Evolutionary conservation across 2,113 vertebrate genomes (phyloP), one percentile per base, ranked within the genome.

Genomic region (Malaclemys terrapin): DNA sequence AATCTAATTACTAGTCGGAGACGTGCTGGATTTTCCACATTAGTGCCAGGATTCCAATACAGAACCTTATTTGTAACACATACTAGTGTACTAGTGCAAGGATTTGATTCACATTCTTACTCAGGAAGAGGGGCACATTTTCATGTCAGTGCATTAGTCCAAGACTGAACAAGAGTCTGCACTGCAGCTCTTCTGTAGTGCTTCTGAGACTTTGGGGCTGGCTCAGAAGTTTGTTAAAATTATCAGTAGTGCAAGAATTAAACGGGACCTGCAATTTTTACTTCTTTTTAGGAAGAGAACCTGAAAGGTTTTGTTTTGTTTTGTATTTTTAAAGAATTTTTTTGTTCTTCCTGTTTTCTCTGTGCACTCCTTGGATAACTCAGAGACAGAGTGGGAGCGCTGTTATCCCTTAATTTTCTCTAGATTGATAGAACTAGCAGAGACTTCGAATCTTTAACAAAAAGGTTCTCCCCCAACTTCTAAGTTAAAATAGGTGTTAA

Each of bases 231-330:
- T 89, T 59, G 87, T 80, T 94, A 82, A 80, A 87, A 78, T 42
- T 50, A 84, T 72, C 49, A 75, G 10, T 52, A 90, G 31, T 53
- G 42, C 84, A n/a, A 69, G 87, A 89, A 93, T 35, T 57, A 81
- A 87, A 91, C 69, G 27, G 59, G 89, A 84, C n/a, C 82, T 80
- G 87, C 8, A 6, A 91, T 88, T 95, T 85, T 90, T 89, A 62
- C 19, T 10, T n/a, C 83, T 5, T 80, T 56, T 2, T 0, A 38
- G 3, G 20, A 87, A 80, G 20, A 88, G 78, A 96, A 87, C n/a
- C 49, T 12, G 13, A 87, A 90, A 95, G 50, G 88, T 6, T 49
- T 69, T 45, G 45, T 29, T 54, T 42, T 56, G 10, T 31, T 72
- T 93, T 82, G 47, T 25, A 20, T 81, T 81, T 83, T 42, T 83